Evolutionary conservation across 2,797 vertebrate species (phyloP).

Genomic region (Anguilla pacifica): DNA sequence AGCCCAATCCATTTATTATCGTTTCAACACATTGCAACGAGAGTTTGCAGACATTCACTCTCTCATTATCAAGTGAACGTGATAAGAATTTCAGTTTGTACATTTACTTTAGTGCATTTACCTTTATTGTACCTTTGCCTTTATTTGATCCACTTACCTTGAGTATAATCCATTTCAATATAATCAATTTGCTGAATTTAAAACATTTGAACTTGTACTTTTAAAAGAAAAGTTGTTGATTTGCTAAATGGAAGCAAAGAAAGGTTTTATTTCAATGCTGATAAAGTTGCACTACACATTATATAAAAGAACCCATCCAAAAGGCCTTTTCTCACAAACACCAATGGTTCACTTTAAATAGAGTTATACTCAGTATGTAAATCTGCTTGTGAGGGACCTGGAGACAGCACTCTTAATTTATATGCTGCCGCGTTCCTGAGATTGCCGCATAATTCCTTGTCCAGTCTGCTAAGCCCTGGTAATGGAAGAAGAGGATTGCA

Average conservation of each 20-base stretch:
- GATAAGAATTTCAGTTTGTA: background rate
- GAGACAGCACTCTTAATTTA: constrained; percentile 24
- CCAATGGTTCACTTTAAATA: background rate
- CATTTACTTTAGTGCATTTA: background rate
- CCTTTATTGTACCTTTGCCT: background rate
- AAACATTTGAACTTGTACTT: background rate
- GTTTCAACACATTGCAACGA: background rate
- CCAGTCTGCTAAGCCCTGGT: constrained; percentile 24
- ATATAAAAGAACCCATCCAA: background rate
- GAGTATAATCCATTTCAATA: background rate
- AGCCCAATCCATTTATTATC: background rate
- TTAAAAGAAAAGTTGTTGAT: background rate
- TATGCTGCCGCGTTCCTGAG: constrained; percentile 19
- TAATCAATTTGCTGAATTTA: background rate
- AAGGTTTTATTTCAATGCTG: background rate
- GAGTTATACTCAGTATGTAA: constrained; percentile 15
- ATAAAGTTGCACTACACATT: background rate
- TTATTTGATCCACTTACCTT: background rate
- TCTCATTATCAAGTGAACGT: background rate
- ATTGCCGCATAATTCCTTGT: constrained; percentile 19
- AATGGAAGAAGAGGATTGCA: constrained; percentile 24
- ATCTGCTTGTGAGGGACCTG: background rate
- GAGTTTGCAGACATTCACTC: background rate
- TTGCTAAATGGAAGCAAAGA: background rate
- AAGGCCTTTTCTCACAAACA: background rate